phyloP scores from a whole-genome alignment of 2,888 invertebrate species.

The Rhyacophila evoluta region DNA sequence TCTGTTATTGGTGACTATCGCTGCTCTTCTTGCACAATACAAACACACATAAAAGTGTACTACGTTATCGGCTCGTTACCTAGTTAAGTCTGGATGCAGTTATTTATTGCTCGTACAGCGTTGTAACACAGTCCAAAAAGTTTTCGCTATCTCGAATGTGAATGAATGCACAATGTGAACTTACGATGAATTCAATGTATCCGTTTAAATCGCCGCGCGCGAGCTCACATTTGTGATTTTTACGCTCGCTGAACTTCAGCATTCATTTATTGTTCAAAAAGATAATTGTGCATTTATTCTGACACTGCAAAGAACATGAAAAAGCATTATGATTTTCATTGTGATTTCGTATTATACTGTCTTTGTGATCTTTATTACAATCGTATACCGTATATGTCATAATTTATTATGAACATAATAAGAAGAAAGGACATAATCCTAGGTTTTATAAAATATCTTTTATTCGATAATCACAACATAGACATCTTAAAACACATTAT shows the following conservation, averaged over 20 bases:
- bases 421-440: too few species aligned
- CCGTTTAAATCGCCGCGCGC: too few species aligned
- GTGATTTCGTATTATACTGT: neutral
- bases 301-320: neutral
- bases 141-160: neutral
- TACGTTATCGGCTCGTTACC: neutral
- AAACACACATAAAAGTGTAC: too few species aligned
- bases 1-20: too few species aligned
- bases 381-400: too few species aligned
- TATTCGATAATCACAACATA: too few species aligned
- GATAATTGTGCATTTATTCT: neutral
- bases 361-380: too few species aligned
- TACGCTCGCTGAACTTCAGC: neutral
- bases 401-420: too few species aligned
- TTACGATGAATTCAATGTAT: neutral
- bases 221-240: neutral
- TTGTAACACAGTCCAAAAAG: neutral
- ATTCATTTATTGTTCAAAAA: neutral
- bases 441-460: too few species aligned
- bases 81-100: neutral
- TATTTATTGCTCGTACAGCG: neutral
- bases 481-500: too few species aligned
- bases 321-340: neutral
- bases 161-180: neutral
- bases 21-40: too few species aligned